These are phyloP conservation scores for Pomatorhinus ruficollis DNA, from an alignment of 2,113 vertebrate species.

Conservation along the genomic window DNA sequence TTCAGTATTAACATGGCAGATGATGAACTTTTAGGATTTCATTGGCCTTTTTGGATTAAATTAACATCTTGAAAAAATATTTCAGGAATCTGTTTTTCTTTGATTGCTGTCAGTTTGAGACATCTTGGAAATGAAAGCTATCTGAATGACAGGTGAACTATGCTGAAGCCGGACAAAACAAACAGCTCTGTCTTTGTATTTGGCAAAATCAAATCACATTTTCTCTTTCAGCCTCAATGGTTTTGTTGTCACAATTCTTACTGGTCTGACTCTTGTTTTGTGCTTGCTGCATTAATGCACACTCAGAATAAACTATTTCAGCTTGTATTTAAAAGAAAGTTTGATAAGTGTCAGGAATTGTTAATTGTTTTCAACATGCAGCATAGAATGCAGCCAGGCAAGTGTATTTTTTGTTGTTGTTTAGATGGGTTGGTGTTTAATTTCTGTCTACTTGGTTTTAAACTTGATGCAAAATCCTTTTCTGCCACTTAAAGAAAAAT, in stretches of 20 bases:
- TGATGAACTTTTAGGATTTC: slow-evolving; percentile 55
- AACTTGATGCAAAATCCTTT: background rate
- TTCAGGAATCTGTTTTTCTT: slow-evolving; percentile 29
- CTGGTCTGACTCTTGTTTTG: background rate
- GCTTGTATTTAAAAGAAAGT: background rate
- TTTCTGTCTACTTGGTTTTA: background rate
- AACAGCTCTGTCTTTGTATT: background rate
- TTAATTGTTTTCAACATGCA: background rate
- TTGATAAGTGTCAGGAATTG: background rate
- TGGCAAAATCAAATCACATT: background rate
- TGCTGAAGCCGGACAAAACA: background rate
- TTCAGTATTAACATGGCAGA: slow-evolving; percentile 47
- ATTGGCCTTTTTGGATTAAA: slow-evolving; percentile 49
- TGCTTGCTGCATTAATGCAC: background rate
- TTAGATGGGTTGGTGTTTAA: background rate
- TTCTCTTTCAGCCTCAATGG: background rate
- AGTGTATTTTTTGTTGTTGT: background rate
- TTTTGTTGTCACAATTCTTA: background rate
- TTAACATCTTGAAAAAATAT: slow-evolving; percentile 38
- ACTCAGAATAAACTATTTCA: background rate
- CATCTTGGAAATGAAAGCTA: background rate
- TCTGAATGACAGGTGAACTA: background rate
- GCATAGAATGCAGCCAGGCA: background rate
- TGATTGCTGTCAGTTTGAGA: background rate
- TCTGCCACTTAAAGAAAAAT: background rate